Conservation (phyloP, 2,797 vertebrate species). For the Sebastes steindachneri region DNA sequence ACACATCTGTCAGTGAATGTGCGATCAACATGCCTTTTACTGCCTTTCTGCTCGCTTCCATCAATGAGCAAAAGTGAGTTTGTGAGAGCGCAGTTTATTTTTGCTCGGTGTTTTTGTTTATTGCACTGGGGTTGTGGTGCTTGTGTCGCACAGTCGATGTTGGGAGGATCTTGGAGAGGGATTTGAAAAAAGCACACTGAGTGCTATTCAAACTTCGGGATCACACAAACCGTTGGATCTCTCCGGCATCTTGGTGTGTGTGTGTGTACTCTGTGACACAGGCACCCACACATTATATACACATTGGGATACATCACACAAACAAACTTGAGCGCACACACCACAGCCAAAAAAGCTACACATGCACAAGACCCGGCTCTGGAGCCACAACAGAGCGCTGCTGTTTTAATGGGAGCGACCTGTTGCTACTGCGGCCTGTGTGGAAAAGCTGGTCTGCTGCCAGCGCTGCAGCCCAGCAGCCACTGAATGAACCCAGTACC, state of each 20-base stretch:
- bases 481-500: conserved; percentile 87
- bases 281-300: conserved; percentile 63
- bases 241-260: conserved; percentile 59
- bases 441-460: conserved; percentile 81
- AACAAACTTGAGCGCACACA: conserved; percentile 64
- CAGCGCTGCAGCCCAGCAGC: conserved; percentile 77
- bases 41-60: conserved; percentile 42
- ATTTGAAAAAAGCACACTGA: conserved; percentile 60
- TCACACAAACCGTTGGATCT: conserved; percentile 64
- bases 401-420: conserved; percentile 84
- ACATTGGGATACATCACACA: conserved; percentile 69
- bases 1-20: conserved; percentile 53
- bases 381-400: conserved; percentile 81
- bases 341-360: conserved; percentile 72
- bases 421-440: conserved; percentile 82
- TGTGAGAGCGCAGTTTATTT: conserved; percentile 60
- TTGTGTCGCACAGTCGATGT: conserved; percentile 51
- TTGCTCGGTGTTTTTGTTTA: conserved; percentile 68
- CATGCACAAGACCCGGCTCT: conserved; percentile 72
- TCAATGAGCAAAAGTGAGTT: conserved; percentile 53
- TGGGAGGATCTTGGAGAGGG: conserved; percentile 54
- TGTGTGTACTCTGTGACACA: conserved; percentile 62
- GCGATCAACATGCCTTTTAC: conserved; percentile 52
- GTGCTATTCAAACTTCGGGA: conserved; percentile 63
- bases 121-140: conserved; percentile 60